Evolutionary conservation across 1,140 invertebrate genomes (phyloP).

Genomic region (Chrysopa pallens): DNA sequence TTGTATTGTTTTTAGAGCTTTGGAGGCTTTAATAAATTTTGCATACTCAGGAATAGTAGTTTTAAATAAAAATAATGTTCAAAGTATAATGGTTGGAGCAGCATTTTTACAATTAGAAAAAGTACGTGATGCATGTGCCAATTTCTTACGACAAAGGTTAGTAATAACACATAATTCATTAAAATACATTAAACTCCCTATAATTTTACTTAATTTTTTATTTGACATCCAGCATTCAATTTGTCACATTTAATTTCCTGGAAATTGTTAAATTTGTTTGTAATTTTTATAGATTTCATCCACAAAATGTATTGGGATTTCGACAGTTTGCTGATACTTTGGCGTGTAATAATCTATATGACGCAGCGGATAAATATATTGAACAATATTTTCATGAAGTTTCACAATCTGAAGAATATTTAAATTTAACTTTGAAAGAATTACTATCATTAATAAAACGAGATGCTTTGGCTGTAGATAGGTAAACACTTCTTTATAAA

Average conservation of each 20-base stretch:
- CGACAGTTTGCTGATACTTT: constrained; percentile 68
- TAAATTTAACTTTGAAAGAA: constrained; percentile 41
- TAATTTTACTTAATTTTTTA: background rate
- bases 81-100: constrained; percentile 72
- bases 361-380: constrained; percentile 65
- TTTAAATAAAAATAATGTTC: constrained; percentile 66
- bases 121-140: constrained; percentile 70
- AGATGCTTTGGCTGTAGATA: constrained; percentile 63
- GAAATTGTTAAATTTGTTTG: background rate
- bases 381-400: constrained; percentile 71
- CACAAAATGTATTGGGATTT: constrained; percentile 71
- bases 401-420: constrained; percentile 59
- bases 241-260: background rate
- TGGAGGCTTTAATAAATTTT: constrained; percentile 74
- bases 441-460: constrained; percentile 52
- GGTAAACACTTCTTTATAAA: constrained; percentile 15
- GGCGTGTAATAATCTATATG: constrained; percentile 49
- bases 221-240: background rate
- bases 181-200: background rate
- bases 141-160: constrained; percentile 54
- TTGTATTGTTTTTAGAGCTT: constrained; percentile 36
- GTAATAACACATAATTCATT: background rate
- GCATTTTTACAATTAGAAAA: constrained; percentile 67
- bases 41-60: constrained; percentile 68
- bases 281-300: constrained; percentile 43